Evolutionary conservation across 2,113 vertebrate genomes (phyloP).

Genomic region (Tonatia bakeri): DNA sequence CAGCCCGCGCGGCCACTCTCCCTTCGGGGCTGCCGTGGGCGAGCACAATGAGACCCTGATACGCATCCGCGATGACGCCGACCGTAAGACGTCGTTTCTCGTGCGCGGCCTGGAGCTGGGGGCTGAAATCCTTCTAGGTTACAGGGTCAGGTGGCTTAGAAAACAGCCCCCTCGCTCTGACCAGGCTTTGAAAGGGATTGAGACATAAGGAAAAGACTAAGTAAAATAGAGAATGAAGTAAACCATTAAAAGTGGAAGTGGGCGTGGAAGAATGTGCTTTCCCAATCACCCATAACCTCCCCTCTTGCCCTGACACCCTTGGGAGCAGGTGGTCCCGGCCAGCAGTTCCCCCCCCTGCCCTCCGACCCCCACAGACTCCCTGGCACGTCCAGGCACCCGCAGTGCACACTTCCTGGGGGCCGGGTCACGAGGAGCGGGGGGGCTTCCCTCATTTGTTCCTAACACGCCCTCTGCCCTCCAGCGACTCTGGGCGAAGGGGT

Average conservation of each 20-base stretch:
- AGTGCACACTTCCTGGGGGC: no score
- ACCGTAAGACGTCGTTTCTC: conserved; percentile 85
- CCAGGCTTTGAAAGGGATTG: neutral
- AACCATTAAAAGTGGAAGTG: neutral
- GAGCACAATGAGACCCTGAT: conserved; percentile 91
- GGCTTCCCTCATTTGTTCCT: rapidly evolving
- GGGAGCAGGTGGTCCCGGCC: neutral
- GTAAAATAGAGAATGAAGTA: neutral
- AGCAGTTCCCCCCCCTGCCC: neutral
- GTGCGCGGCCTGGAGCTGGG: neutral
- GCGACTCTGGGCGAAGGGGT: neutral
- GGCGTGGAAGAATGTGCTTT: neutral
- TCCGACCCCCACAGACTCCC: rapidly evolving
- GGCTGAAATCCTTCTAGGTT: neutral
- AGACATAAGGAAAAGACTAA: neutral
- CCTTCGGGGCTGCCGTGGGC: conserved; percentile 91
- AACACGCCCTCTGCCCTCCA: no score
- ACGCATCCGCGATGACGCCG: conserved; percentile 89
- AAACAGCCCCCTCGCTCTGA: neutral
- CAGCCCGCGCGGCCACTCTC: conserved; percentile 88
- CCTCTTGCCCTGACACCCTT: rapidly evolving
- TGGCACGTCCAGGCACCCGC: no score
- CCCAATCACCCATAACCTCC: neutral
- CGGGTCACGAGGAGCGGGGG: neutral
- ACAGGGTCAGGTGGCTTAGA: neutral